Conservation (phyloP, 2,797 vertebrate genomes). For the Lagodon rhomboides region DNA sequence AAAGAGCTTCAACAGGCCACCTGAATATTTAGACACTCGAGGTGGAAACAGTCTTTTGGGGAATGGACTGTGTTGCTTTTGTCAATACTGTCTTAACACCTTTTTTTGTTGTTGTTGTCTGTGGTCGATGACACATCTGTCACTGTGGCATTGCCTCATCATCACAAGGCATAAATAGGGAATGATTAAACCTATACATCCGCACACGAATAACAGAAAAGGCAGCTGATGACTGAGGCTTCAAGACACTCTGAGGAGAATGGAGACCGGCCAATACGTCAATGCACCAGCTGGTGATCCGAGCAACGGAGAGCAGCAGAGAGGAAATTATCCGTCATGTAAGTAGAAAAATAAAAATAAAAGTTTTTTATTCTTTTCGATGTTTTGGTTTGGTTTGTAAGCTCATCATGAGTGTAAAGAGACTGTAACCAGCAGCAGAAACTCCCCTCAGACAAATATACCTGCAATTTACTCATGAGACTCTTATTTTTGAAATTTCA, state of each 20-base stretch:
- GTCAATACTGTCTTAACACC: background rate
- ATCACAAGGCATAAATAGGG: background rate
- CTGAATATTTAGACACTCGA: background rate
- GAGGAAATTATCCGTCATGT: background rate
- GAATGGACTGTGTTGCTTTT: background rate
- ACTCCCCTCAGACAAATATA: background rate
- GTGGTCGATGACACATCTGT: background rate
- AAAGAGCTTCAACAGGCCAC: background rate
- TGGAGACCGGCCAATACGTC: background rate
- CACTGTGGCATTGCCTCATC: background rate
- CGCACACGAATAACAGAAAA: too few species aligned
- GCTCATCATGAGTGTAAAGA: background rate
- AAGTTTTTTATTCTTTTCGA: too few species aligned
- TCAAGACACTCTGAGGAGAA: background rate
- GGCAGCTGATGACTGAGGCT: background rate
- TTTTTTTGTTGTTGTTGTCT: background rate
- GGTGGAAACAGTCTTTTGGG: too few species aligned
- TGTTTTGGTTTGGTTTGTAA: background rate
- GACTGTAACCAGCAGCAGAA: background rate
- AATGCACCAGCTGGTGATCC: background rate
- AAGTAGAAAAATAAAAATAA: too few species aligned
- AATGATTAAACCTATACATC: accelerated
- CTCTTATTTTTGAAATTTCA: background rate
- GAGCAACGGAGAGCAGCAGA: background rate
- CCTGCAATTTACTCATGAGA: background rate